phyloP scores from a whole-genome alignment of 2,113 vertebrate species.

The Oostethus manadensis region DNA sequence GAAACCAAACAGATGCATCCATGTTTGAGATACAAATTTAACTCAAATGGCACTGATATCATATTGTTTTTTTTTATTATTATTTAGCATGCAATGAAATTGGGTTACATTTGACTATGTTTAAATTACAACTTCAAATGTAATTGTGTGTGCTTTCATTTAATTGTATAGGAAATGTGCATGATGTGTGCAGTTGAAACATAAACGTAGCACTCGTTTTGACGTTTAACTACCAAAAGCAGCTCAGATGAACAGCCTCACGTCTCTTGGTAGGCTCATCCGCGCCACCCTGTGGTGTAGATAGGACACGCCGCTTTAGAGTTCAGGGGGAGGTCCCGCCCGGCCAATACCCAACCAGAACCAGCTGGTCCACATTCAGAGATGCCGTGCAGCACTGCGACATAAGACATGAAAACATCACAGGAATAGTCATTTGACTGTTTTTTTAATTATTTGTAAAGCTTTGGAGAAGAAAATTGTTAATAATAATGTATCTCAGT shows the following conservation, averaged over 20 bases:
- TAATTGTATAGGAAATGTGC: not conserved
- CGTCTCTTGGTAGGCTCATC: slow-evolving; percentile 2
- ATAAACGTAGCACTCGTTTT: not conserved
- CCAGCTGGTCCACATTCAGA: slow-evolving; percentile 27
- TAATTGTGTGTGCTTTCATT: not conserved
- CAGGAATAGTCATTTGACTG: not conserved
- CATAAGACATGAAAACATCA: not conserved
- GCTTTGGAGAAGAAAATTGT: not conserved
- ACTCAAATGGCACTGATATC: not conserved
- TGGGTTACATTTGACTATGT: not conserved
- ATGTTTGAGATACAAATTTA: not conserved
- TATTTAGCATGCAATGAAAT: not conserved
- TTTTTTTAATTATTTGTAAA: not conserved
- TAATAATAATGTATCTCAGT: no score
- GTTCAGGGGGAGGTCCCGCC: slow-evolving; percentile 45
- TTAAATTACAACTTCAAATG: not conserved
- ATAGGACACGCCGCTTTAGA: not conserved
- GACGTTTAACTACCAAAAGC: not conserved
- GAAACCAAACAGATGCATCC: slow-evolving; percentile 11
- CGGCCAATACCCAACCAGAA: slow-evolving; percentile 10
- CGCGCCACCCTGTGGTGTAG: slow-evolving; percentile 56
- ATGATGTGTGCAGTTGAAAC: not conserved
- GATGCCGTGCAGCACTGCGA: not conserved
- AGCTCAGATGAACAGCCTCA: slow-evolving; percentile 2
- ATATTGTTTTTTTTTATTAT: not conserved